Percentiles rank a stretch among this genome's conserved stretches.
Evolutionary conservation across 2,113 vertebrate species (phyloP).

Genomic region (Caretta caretta): DNA sequence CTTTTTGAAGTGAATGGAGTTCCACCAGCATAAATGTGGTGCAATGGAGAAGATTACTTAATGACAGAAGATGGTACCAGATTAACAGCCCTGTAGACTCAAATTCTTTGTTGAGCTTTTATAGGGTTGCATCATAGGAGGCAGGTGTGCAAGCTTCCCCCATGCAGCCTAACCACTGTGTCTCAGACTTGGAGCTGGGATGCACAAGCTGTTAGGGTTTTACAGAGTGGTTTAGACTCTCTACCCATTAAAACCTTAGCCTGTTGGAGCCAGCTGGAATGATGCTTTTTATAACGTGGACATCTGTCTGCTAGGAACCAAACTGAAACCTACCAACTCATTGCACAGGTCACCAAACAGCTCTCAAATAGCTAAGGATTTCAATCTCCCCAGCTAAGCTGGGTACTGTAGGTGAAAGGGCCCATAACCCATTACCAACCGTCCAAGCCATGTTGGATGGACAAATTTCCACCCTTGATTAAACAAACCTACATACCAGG

Average conservation of each 20-base stretch:
- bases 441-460: not conserved
- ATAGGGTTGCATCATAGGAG: not conserved
- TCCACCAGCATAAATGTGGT: not conserved
- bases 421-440: not conserved
- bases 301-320: not conserved
- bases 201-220: not conserved
- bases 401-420: not conserved
- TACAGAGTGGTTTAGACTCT: not conserved
- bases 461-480: not conserved
- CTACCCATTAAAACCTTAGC: not conserved
- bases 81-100: not conserved
- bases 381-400: not conserved
- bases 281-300: not conserved
- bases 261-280: not conserved
- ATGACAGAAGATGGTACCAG: not conserved
- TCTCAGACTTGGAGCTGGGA: not conserved
- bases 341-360: not conserved
- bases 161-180: rapidly evolving
- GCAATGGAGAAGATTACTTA: not conserved
- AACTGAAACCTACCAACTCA: not conserved
- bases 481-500: not conserved
- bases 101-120: not conserved
- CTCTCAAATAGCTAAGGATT: not conserved
- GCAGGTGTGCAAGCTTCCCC: not conserved
- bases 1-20: not conserved